Percentiles rank a stretch among this genome's conserved stretches.
Evolutionary conservation across 2,888 invertebrate species (phyloP).

Genomic region (Agrotis segetum): DNA sequence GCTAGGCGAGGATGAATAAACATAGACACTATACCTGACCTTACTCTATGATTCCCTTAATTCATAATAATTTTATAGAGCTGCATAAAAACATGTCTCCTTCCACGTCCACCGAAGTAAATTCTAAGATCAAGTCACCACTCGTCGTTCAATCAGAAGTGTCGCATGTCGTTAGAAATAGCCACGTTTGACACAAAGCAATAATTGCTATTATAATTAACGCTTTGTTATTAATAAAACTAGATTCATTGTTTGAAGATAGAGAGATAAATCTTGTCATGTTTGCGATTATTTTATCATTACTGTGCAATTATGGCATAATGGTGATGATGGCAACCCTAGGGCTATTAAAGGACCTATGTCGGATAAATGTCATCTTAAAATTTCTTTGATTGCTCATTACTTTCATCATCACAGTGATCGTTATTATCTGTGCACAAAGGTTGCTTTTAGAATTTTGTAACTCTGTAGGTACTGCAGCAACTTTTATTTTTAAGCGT

Average conservation of each 20-base stretch:
- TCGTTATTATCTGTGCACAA: neutral
- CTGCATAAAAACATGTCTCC: constrained; percentile 9
- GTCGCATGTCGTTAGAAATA: constrained; percentile 18
- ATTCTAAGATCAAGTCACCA: constrained; percentile 15
- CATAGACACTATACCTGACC: neutral
- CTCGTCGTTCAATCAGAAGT: constrained; percentile 12
- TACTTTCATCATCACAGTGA: neutral
- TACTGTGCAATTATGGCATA: neutral
- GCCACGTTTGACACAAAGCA: constrained; percentile 30
- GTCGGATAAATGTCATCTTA: neutral
- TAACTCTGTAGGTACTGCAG: too few species aligned
- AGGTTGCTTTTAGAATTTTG: neutral
- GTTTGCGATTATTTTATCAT: neutral
- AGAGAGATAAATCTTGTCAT: neutral
- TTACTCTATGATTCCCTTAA: constrained; percentile 6
- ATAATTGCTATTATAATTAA: constrained; percentile 47
- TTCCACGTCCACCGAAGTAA: neutral
- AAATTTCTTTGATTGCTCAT: too few species aligned
- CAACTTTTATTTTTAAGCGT: neutral
- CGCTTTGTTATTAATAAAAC: neutral
- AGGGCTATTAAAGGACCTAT: neutral
- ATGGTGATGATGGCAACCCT: neutral
- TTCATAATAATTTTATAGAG: constrained; percentile 3
- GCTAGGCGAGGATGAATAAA: too few species aligned
- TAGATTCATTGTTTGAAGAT: constrained; percentile 1